phyloP scores from a whole-genome alignment of 2,888 invertebrate species.

The Cecidostiba fungosa region DNA sequence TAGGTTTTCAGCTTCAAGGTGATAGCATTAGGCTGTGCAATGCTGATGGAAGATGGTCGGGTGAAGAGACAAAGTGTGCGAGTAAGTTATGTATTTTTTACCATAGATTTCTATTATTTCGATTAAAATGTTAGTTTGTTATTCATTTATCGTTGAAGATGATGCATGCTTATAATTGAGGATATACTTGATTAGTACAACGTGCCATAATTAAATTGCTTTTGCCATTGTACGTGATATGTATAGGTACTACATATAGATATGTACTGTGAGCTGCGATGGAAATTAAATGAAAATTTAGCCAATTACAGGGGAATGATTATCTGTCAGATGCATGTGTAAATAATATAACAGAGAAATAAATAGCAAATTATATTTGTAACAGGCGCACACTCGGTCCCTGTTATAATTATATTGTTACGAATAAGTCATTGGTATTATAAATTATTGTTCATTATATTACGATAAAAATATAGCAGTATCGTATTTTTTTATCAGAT shows the following conservation, averaged over 20 bases:
- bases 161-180: background rate
- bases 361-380: too few species aligned
- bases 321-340: background rate
- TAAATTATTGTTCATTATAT: too few species aligned
- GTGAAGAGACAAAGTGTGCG: slow-evolving; percentile 84
- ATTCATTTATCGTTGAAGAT: too few species aligned
- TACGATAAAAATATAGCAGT: too few species aligned
- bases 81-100: slow-evolving; percentile 79
- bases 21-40: slow-evolving; percentile 84
- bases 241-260: too few species aligned
- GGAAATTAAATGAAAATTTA: background rate
- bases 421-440: too few species aligned
- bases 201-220: background rate
- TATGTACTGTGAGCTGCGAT: background rate
- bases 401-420: too few species aligned
- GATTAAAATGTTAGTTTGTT: too few species aligned
- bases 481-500: too few species aligned
- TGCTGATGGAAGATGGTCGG: slow-evolving; percentile 86
- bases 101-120: too few species aligned
- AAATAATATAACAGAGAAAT: background rate
- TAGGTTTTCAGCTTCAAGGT: slow-evolving; percentile 83
- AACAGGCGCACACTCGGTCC: too few species aligned
- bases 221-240: background rate
- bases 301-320: background rate
- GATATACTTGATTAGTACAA: background rate